Base-by-base conservation (phyloP, 2,797 vertebrate species). In the Cyclopterus lumpus region DNA sequence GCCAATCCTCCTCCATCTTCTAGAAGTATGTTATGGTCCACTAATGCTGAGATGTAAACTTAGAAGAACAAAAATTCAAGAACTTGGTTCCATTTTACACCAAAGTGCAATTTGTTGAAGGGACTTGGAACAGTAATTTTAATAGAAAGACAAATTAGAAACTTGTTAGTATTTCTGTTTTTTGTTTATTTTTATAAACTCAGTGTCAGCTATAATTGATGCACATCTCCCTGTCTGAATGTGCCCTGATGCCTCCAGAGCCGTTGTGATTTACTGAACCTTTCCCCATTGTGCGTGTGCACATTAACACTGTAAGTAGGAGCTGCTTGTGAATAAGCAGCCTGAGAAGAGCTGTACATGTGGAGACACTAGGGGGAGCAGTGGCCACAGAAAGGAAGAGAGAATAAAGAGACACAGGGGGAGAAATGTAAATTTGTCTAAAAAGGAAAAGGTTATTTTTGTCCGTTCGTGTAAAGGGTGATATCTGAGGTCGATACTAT, bases 61-160 rank as follows among this genome's bases (percentile, higher is more conserved):
- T 82, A 57, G 70, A 74, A 76, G 34, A 81, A 75, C 80, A 64
- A 82, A 79, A 88, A 83, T 88, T 86, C 80, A 81, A 92, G 91
- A 92, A 90, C 91, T 89, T 79, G 88, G 92, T 90, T 92, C 89
- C 81, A 82, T 94, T 95, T 93, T 93, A 95, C 95, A 96, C 95
- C 95, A 95, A 96, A 96, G 95, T 96, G 95, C 95, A 95, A 95
- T 96, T 95, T 92, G 91, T 89, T 88, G 90, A 95, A 94, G 90
- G 93, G 91, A 94, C 81, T 89, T 75, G 79, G 75, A 91, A 81
- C 63, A 80, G 83, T 80, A 73, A 88, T 83, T 82, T 90, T 80
- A 78, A 24, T 48, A 76, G 76, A 81, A 82, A 73, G 71, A 79
- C 72, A 77, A 80, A 86, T 84, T 73, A 62, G 60, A 81, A 80